These are phyloP conservation scores for Ciconia nigra DNA, from an alignment of 2,797 vertebrate species.

Conservation along the genomic window DNA sequence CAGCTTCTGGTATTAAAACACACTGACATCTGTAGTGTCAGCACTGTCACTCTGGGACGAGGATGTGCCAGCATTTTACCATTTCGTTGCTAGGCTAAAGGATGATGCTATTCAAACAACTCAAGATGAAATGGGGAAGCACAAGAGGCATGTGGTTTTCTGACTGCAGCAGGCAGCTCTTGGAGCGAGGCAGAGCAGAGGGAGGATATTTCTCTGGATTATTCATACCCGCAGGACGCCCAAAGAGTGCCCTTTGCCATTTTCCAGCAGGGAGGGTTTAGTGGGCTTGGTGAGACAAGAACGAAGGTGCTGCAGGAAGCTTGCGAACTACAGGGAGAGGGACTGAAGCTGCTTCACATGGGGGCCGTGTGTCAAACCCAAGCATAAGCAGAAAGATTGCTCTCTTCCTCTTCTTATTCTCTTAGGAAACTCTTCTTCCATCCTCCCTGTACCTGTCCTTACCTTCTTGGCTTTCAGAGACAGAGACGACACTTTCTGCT, in stretches of 20 bases:
- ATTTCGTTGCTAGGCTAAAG: neutral
- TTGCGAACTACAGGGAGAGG: neutral
- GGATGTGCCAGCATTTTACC: neutral
- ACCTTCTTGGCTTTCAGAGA: neutral
- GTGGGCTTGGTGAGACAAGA: neutral
- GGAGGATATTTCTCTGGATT: neutral
- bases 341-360: neutral
- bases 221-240: neutral
- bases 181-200: neutral
- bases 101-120: neutral
- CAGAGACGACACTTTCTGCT: neutral
- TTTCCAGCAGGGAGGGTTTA: neutral
- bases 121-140: neutral
- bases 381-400: neutral
- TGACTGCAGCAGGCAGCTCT: neutral
- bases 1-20: neutral
- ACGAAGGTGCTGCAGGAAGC: neutral
- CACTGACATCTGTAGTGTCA: neutral
- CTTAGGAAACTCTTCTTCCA: neutral
- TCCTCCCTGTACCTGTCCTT: neutral
- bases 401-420: neutral
- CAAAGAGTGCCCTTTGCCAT: neutral
- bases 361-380: neutral
- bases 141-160: neutral
- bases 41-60: neutral